These are phyloP conservation scores for Toxostoma redivivum DNA, from an alignment of 2,113 vertebrate genomes.

Conservation along the genomic window DNA sequence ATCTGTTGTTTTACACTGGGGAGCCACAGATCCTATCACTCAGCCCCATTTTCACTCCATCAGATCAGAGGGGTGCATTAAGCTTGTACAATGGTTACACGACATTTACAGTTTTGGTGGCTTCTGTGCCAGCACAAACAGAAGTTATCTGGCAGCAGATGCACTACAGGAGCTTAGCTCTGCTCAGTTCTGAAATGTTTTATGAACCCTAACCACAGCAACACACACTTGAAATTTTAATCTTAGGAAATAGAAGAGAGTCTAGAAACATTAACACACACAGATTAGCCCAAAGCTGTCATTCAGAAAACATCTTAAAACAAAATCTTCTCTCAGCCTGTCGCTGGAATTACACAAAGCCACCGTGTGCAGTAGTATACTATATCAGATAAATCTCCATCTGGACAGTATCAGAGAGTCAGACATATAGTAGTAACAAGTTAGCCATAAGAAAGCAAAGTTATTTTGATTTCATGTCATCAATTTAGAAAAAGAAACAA, in stretches of 20 bases:
- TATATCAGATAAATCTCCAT: background rate
- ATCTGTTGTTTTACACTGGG: background rate
- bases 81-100: rapidly evolving
- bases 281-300: background rate
- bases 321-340: background rate
- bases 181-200: background rate
- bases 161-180: background rate
- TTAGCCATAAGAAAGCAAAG: background rate
- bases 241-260: background rate
- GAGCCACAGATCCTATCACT: background rate
- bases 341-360: background rate
- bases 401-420: background rate
- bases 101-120: background rate
- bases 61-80: background rate
- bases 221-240: background rate
- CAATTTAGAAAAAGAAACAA: background rate
- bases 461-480: background rate
- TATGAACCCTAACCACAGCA: background rate
- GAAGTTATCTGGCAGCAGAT: background rate
- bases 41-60: background rate
- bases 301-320: background rate
- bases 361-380: rapidly evolving
- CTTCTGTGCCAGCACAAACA: background rate
- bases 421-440: background rate
- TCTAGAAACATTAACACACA: background rate